Conservation (phyloP, 2,888 invertebrate species). For the Leptarthrus brevirostris region DNA sequence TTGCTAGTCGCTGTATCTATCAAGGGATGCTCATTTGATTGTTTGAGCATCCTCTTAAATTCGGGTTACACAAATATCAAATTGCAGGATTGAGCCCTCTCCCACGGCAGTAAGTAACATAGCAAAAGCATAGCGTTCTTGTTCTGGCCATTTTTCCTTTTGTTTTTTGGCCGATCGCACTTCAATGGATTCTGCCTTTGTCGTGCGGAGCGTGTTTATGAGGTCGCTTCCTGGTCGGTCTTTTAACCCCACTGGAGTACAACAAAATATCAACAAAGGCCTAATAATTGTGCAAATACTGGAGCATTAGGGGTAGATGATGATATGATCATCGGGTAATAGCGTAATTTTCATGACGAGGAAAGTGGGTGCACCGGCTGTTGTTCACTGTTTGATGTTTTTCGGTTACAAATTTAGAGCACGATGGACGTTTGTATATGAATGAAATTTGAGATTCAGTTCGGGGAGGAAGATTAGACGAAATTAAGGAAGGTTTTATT, state of each 20-base stretch:
- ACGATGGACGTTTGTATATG: background rate
- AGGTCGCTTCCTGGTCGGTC: background rate
- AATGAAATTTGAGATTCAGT: background rate
- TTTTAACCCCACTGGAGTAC: background rate
- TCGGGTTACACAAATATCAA: slow-evolving; percentile 54
- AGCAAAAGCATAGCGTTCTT: background rate
- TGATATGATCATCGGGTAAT: background rate
- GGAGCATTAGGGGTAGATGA: background rate
- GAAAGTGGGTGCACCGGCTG: background rate
- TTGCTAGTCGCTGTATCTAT: too few species aligned
- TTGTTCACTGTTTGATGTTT: background rate
- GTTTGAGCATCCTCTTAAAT: slow-evolving; percentile 51
- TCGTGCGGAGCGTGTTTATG: slow-evolving; percentile 1
- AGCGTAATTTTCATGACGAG: background rate
- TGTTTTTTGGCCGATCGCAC: background rate
- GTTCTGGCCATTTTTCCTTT: background rate
- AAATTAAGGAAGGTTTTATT: background rate
- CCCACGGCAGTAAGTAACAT: background rate
- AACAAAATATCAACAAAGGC: background rate
- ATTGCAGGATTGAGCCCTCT: slow-evolving; percentile 42
- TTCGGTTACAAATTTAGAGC: background rate
- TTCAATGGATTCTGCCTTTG: slow-evolving; percentile 1
- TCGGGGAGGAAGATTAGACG: too few species aligned
- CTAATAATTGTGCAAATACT: slow-evolving; percentile 24
- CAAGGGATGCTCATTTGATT: slow-evolving; percentile 16